A percentile compares a stretch with the other conserved stretches of the same genome.
These are phyloP conservation scores for Myotis vivesi DNA, from an alignment of 2,797 vertebrate species.

Conservation along the genomic window DNA sequence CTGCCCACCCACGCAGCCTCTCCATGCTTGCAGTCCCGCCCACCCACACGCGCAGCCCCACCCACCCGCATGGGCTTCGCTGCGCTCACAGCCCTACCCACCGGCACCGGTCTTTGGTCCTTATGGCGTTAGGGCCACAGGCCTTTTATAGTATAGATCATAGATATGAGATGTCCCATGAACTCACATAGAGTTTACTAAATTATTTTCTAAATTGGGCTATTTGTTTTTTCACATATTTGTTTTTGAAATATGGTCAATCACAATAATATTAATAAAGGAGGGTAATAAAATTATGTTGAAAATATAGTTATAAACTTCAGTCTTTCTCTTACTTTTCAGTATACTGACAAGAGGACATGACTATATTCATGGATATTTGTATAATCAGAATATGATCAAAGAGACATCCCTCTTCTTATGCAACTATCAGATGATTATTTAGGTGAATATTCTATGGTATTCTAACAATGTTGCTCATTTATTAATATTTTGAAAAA, in stretches of 20 bases:
- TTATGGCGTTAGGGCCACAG: too few relatives aligned
- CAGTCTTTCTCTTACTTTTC: neutral
- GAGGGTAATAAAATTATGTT: neutral
- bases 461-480: neutral
- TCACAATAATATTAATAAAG: neutral
- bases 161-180: neutral
- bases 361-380: neutral
- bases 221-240: neutral
- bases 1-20: too few relatives aligned
- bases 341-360: neutral
- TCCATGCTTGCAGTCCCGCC: too few relatives aligned
- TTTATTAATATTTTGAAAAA: neutral
- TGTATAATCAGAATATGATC: neutral
- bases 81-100: too few relatives aligned
- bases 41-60: too few relatives aligned
- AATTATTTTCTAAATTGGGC: neutral
- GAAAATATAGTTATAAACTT: neutral
- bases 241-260: neutral
- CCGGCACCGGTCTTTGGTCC: too few relatives aligned
- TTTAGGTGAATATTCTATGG: neutral
- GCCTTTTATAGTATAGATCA: neutral
- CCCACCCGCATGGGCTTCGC: too few relatives aligned
- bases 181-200: neutral
- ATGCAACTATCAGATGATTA: neutral
- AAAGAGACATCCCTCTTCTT: neutral